A percentile compares a stretch with the other conserved stretches of the same genome.
Conservation (phyloP, 1,140 invertebrate species). For the Babylonia areolata region DNA sequence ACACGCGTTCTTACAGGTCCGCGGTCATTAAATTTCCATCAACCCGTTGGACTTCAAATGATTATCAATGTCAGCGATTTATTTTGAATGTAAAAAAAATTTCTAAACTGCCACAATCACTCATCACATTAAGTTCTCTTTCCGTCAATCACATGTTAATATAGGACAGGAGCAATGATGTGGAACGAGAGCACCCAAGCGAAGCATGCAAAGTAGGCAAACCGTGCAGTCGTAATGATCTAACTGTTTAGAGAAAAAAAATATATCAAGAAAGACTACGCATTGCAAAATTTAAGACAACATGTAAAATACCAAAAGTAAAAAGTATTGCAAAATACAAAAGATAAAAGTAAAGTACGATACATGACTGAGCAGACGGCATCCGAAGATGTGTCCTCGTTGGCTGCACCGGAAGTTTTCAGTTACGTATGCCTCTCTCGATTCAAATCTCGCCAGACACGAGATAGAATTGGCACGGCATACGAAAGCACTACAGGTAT, state of each 20-base stretch:
- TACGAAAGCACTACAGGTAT: no score
- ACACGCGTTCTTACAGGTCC: no score
- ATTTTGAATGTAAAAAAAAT: no score
- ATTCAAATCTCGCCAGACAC: background rate
- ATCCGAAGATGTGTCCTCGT: background rate
- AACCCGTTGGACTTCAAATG: no score
- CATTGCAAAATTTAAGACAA: background rate
- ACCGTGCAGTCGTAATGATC: background rate
- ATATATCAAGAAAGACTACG: background rate
- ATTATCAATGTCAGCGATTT: no score
- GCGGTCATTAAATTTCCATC: no score
- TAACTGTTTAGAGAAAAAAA: background rate
- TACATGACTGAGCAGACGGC: background rate
- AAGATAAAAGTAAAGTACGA: background rate
- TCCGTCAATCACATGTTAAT: no score
- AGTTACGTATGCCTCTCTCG: background rate
- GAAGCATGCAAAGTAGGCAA: background rate
- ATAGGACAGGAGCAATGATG: no score
- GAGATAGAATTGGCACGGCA: no score
- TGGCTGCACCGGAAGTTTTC: constrained; percentile 36
- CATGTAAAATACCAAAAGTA: background rate
- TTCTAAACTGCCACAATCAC: no score
- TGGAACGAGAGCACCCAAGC: no score
- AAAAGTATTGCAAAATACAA: background rate
- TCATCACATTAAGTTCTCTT: no score